Evolutionary conservation across 2,888 invertebrate genomes (phyloP).

Genomic region (Drosophila kokeensis): DNA sequence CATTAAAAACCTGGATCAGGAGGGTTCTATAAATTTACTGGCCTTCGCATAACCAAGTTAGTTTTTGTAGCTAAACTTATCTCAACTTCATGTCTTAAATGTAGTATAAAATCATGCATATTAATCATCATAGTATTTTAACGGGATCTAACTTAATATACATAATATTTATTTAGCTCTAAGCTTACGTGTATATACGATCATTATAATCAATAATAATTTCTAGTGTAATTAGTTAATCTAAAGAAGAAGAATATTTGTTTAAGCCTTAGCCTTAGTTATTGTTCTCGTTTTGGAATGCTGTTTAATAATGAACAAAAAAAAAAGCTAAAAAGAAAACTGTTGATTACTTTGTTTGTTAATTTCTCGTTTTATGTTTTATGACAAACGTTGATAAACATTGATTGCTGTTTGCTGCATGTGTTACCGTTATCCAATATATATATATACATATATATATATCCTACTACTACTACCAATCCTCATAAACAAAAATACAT

Average conservation of each 20-base stretch:
- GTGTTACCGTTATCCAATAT: constrained; percentile 49
- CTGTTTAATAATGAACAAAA: constrained; percentile 26
- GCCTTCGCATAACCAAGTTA: neutral
- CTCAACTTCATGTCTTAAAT: constrained; percentile 3
- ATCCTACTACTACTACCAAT: constrained; percentile 43
- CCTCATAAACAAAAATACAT: constrained; percentile 5
- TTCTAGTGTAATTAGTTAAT: constrained; percentile 25
- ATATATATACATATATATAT: constrained; percentile 34
- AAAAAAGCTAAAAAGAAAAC: neutral
- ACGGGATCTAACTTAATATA: constrained; percentile 1
- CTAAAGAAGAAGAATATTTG: constrained; percentile 1
- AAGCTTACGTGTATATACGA: constrained; percentile 6
- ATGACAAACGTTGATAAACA: constrained; percentile 49
- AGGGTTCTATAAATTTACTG: neutral
- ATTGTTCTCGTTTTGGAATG: constrained; percentile 56
- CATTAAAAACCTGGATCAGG: neutral
- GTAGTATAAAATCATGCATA: constrained; percentile 1
- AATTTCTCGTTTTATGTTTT: constrained; percentile 65
- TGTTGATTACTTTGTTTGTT: constrained; percentile 60
- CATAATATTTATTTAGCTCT: constrained; percentile 1
- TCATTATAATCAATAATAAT: constrained; percentile 23
- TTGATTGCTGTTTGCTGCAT: constrained; percentile 70
- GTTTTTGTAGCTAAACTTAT: neutral
- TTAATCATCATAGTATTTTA: neutral
- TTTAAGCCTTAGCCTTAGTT: constrained; percentile 51